Conservation (phyloP, 35 echinoderm and acorn worm species). For the Stichopus chloronotus region DNA sequence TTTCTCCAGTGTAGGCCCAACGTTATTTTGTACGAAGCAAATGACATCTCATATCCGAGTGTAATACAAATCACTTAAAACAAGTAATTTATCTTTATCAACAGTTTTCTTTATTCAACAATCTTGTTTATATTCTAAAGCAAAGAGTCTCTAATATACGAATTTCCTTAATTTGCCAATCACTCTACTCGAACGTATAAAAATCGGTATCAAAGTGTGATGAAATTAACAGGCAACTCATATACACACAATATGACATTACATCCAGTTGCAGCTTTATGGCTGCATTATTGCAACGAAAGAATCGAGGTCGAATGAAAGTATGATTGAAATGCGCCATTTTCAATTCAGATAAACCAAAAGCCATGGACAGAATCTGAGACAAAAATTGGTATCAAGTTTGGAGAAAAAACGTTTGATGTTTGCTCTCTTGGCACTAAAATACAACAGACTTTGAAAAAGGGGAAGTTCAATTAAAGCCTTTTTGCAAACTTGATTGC, state of each 20-base stretch:
- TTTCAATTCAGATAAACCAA: neutral
- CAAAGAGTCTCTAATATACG: neutral
- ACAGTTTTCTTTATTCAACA: neutral
- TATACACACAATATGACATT: neutral
- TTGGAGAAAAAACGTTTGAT: neutral
- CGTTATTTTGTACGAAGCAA: too few relatives aligned
- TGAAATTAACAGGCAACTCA: neutral
- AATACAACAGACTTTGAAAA: too few relatives aligned
- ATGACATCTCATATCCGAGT: too few relatives aligned
- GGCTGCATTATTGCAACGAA: neutral
- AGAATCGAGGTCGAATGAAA: neutral
- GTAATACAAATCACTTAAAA: neutral
- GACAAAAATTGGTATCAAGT: neutral
- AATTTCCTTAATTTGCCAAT: neutral
- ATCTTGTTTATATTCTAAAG: neutral
- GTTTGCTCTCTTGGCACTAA: too few relatives aligned
- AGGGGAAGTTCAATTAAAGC: too few relatives aligned
- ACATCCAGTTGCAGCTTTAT: neutral
- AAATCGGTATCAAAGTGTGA: neutral
- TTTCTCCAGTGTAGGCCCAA: too few relatives aligned
- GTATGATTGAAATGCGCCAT: neutral
- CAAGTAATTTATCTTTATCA: neutral
- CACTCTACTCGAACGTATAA: neutral
- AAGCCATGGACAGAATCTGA: neutral
- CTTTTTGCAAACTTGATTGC: too few relatives aligned